Conservation (phyloP, 2,888 invertebrate species). For the Cosmopolites sordidus region DNA sequence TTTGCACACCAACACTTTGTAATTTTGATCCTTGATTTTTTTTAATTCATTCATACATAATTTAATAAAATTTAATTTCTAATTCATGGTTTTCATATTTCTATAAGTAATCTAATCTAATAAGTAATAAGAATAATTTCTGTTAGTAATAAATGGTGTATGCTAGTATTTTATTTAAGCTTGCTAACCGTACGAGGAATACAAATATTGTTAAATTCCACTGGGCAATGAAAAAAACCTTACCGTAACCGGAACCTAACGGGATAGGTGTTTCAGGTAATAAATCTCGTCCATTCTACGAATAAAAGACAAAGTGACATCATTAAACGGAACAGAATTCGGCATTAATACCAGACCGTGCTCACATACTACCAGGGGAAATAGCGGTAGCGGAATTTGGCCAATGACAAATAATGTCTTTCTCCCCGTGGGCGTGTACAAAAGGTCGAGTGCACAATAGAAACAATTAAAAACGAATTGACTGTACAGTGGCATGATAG, state of each 20-base stretch:
- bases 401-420: slow-evolving; percentile 23
- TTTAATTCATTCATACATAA: no score
- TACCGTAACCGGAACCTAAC: slow-evolving; percentile 2
- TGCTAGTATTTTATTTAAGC: no score
- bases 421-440: slow-evolving; percentile 13
- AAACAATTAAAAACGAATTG: slow-evolving; percentile 25
- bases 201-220: no score
- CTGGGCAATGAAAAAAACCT: no score
- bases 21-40: no score
- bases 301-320: slow-evolving; percentile 30
- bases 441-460: slow-evolving; percentile 20
- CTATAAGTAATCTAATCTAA: no score
- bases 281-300: slow-evolving; percentile 10
- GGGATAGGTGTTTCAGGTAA: slow-evolving; percentile 6
- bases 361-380: slow-evolving; percentile 19
- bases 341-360: slow-evolving; percentile 23
- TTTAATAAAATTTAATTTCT: no score
- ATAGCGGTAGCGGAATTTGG: slow-evolving; percentile 16
- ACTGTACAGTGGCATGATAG: background rate
- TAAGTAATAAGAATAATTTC: no score
- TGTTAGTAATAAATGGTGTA: no score
- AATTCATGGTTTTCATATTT: no score
- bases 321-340: slow-evolving; percentile 28
- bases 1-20: no score
- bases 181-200: no score